phyloP scores from a whole-genome alignment of 2,888 invertebrate species.

The Eudemis profundana region DNA sequence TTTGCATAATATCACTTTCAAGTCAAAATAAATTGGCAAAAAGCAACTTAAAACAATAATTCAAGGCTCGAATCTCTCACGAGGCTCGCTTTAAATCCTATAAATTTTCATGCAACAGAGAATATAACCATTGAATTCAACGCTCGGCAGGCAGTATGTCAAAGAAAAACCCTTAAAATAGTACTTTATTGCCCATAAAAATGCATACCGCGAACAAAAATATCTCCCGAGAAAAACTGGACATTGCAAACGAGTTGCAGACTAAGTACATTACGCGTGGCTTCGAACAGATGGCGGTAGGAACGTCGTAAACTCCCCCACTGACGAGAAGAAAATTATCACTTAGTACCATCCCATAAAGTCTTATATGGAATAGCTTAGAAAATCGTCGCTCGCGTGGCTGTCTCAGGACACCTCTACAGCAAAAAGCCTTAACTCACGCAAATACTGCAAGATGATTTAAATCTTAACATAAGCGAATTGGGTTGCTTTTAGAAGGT shows the following conservation, averaged over 20 bases:
- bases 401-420: slow-evolving; percentile 26
- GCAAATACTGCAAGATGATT: slow-evolving; percentile 12
- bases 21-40: slow-evolving; percentile 11
- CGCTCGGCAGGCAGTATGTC: slow-evolving; percentile 29
- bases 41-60: neutral
- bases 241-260: slow-evolving; percentile 50
- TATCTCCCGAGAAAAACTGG: slow-evolving; percentile 41
- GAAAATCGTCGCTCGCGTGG: slow-evolving; percentile 51
- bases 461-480: slow-evolving; percentile 12
- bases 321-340: slow-evolving; percentile 33
- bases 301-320: slow-evolving; percentile 45
- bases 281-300: slow-evolving; percentile 11
- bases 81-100: slow-evolving; percentile 17
- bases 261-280: slow-evolving; percentile 56
- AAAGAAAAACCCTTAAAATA: slow-evolving; percentile 40
- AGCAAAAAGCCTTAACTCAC: neutral
- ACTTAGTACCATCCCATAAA: slow-evolving; percentile 35
- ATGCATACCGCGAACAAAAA: slow-evolving; percentile 40
- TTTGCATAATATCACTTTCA: slow-evolving; percentile 13
- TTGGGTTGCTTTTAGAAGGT: slow-evolving; percentile 38
- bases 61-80: slow-evolving; percentile 8
- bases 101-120: slow-evolving; percentile 35
- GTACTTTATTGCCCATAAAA: slow-evolving; percentile 39
- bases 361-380: slow-evolving; percentile 28
- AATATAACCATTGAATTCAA: slow-evolving; percentile 32